Base-by-base conservation (phyloP, 1,140 invertebrate species). In the Drosophila ironensis region DNA sequence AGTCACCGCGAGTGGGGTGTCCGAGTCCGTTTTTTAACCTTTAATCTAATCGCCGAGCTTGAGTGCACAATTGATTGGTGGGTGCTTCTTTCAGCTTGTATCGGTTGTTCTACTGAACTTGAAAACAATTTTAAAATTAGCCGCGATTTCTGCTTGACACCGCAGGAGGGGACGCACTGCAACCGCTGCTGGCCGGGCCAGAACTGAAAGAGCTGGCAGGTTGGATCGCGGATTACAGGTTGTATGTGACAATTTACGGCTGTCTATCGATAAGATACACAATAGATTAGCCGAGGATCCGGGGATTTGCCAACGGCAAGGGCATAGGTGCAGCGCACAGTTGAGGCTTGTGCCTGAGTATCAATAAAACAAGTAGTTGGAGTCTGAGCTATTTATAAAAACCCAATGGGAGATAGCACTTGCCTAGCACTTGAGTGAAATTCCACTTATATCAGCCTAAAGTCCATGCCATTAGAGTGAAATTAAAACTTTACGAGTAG, bases 11-110 rank as follows among this genome's bases (percentile, higher is more conserved):
- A 12, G n/a, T 46, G 38, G 2, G 24, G 25, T 45, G 47, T 51
- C 53, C 42, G 12, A 47, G 60, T 56, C 27, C 28, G 57, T 47
- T 64, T 33, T 33, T 41, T 28, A 66, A 66, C 61, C 67, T 68
- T 72, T 72, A 81, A 76, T 82, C 76, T 72, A 68, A 72, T 76
- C 71, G 42, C 27, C 19, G 16, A 12, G 7, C 12, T 11, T 11
- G 3, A 12, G 30, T 4, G 11, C 30, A 50, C 22, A 25, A 8
- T 12, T 38, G 47, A 44, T 33, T 14, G 22, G 4, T 46, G 16
- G 37, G 6, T 47, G 67, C 1, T 44, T 25, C 11, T 48, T 20
- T 30, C 24, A 27, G 41, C 27, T n/a, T n/a, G n/a, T 73, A 74
- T 78, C 52, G 64, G 44, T 28, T 42, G 53, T 71, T 66, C 37